These are phyloP conservation scores for Stomatorhinus walkeri DNA, from an alignment of 2,797 vertebrate genomes.

Conservation along the genomic window DNA sequence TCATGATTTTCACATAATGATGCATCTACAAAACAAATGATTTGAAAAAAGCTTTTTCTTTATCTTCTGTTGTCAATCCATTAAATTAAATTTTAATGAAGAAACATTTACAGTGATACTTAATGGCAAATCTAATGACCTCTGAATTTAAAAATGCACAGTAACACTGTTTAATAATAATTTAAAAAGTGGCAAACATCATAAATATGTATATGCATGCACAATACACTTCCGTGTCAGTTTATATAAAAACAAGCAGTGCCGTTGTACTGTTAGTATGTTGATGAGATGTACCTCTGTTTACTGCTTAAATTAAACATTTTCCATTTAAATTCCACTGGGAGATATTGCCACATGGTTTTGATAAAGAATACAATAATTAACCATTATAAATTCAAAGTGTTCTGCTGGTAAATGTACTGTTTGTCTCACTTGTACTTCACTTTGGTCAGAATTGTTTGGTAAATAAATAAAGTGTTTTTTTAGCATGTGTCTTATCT, in stretches of 20 bases:
- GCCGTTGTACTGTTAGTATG: background rate
- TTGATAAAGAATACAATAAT: background rate
- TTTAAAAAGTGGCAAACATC: background rate
- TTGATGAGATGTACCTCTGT: background rate
- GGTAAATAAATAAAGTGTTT: background rate
- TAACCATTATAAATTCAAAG: background rate
- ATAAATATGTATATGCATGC: background rate
- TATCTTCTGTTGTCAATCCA: background rate
- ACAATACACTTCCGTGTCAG: background rate
- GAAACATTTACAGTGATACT: background rate
- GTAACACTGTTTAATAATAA: background rate
- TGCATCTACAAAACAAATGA: background rate
- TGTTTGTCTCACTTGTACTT: background rate
- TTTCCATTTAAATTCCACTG: background rate
- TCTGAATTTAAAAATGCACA: background rate
- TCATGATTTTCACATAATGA: background rate
- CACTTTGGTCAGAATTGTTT: background rate
- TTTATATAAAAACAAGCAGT: background rate
- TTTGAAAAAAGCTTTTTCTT: background rate
- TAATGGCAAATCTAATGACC: background rate
- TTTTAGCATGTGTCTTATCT: background rate
- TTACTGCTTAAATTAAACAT: background rate
- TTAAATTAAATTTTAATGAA: conserved; percentile 1
- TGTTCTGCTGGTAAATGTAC: background rate
- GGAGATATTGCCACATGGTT: background rate